Evolutionary conservation across 2,797 vertebrate species (phyloP), one percentile per base, ranked within the genome.

Genomic region (Hippoglossus hippoglossus): DNA sequence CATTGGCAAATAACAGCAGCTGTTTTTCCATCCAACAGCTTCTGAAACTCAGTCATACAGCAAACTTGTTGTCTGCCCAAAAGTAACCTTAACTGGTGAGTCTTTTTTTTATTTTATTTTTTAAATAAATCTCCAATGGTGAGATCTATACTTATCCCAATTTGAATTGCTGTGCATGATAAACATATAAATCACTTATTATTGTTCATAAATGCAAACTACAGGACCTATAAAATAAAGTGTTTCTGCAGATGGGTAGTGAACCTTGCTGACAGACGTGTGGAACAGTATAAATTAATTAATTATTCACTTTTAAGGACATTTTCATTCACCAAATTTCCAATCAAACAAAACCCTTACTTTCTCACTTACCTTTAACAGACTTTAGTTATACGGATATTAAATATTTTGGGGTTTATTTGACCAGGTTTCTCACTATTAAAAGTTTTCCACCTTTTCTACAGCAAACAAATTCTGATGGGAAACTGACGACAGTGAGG

Each of bases 1-100:
- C 31, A 28, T 5, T 47, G 9, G 39, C 49, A 36, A 52, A 3
- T 16, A 46, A 59, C 57, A 62, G 59, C 50, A 19, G 36, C 62
- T n/a, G 24, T 24, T 56, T 36, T 71, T 74, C 66, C 63, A 68
- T 71, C 59, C 16, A 50, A 49, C 52, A 73, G 46, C 51, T 66
- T 79, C 24, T 34, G 9, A 65, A 61, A 59, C 4, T 54, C 58
- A 55, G 36, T 15, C 4, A 25, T 19, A 16, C 51, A 55, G 39
- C 47, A 50, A 74, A 26, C 41, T 28, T 18, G 28, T 25, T 5
- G 24, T 41, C 8, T 50, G 28, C 21, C 25, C 3, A 62, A 13
- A 21, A 8, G n/a, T 50, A 50, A 8, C 3, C 49, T 3, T 34
- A 34, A 34, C 25, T 26, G 25, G 31, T 2, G 31, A 10, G 2